Evolutionary conservation across 2,797 vertebrate genomes (phyloP).

Genomic region (Pantherophis vulpinus): DNA sequence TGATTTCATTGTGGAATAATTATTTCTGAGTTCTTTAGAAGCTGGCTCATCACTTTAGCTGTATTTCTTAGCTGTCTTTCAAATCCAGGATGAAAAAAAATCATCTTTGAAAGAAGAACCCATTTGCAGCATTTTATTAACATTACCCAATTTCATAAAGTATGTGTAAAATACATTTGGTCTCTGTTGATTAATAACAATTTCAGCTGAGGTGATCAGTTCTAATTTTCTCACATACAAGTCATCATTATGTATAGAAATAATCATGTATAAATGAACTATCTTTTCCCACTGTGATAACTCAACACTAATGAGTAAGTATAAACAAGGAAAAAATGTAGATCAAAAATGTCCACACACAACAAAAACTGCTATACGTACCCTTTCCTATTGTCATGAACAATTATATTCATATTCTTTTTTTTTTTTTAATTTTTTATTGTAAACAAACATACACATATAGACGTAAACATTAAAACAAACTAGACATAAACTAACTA

Average conservation of each 20-base stretch:
- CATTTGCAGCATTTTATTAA: neutral
- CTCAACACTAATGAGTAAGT: neutral
- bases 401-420: constrained; percentile 13
- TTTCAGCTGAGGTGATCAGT: neutral
- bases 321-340: neutral
- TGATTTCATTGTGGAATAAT: neutral
- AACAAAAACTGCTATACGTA: neutral
- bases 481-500: too few relatives aligned
- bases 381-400: neutral
- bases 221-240: neutral
- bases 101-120: neutral
- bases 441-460: too few relatives aligned
- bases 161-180: neutral
- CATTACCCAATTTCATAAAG: neutral
- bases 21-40: neutral
- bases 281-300: neutral
- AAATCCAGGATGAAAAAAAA: neutral
- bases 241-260: neutral
- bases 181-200: neutral
- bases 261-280: neutral
- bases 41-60: neutral
- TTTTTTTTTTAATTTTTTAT: too few relatives aligned
- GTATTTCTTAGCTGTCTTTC: neutral
- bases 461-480: too few relatives aligned
- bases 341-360: neutral